A percentile compares a stretch with the other conserved stretches of the same genome.
These are phyloP conservation scores for Drosophila guanche DNA, from an alignment of 1,140 invertebrate species.

Conservation along the genomic window DNA sequence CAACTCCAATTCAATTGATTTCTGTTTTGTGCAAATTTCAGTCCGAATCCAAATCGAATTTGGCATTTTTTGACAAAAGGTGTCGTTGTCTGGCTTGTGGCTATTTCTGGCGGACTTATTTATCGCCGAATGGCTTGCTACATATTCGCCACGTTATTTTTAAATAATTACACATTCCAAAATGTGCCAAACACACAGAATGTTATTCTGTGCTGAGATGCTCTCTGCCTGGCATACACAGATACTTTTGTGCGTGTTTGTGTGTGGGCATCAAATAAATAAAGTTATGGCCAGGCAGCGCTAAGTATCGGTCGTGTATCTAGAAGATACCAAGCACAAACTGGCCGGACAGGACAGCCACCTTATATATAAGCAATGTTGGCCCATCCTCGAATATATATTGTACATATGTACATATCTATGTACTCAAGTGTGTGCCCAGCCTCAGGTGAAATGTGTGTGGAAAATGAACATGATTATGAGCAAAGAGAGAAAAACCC, in stretches of 20 bases:
- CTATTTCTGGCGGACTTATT: conserved; percentile 71
- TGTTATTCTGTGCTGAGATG: conserved; percentile 48
- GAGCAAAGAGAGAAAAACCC: conserved; percentile 51
- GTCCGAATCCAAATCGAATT: conserved; percentile 7
- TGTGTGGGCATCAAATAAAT: conserved; percentile 68
- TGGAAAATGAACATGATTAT: conserved; percentile 79
- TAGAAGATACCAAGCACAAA: conserved; percentile 60
- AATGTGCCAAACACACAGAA: conserved; percentile 76
- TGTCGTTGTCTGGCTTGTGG: conserved; percentile 43
- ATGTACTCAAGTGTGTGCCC: conserved; percentile 16
- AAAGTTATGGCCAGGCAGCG: conserved; percentile 72
- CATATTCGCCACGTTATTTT: conserved; percentile 78
- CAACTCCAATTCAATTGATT: too few species aligned
- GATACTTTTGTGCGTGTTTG: conserved; percentile 33
- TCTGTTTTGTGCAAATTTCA: too few species aligned
- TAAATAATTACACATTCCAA: conserved; percentile 80
- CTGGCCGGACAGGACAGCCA: conserved; percentile 16
- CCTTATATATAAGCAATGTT: conserved; percentile 27
- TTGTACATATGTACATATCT: conserved; percentile 23
- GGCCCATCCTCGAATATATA: conserved; percentile 22
- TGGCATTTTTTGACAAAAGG: conserved; percentile 45
- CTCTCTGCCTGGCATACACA: conserved; percentile 21
- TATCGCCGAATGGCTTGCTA: conserved; percentile 68
- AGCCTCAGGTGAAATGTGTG: conserved; percentile 77
- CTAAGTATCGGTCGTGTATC: conserved; percentile 54